These are phyloP conservation scores for Cephus rjabovi DNA, from an alignment of 2,888 invertebrate genomes.

Conservation along the genomic window DNA sequence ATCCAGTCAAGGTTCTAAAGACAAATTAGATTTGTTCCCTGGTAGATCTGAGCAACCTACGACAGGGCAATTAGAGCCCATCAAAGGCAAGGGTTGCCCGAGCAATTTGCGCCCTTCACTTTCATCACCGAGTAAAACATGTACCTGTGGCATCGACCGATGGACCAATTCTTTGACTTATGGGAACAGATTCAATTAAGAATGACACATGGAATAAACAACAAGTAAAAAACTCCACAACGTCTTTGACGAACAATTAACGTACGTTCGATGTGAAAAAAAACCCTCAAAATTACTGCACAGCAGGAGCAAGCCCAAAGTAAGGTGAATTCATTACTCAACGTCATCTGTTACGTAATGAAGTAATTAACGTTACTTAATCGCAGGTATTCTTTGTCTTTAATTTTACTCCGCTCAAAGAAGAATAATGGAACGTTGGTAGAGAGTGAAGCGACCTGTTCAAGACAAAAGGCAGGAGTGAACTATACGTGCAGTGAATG, in stretches of 20 bases:
- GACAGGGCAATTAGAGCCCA: slow-evolving; percentile 4
- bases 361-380: background rate
- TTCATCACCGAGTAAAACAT: background rate
- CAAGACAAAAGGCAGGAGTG: background rate
- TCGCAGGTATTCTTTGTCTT: background rate
- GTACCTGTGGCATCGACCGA: background rate
- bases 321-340: background rate
- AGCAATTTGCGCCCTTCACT: slow-evolving; percentile 4
- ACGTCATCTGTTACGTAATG: background rate
- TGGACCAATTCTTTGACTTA: background rate
- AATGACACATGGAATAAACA: background rate
- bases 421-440: background rate
- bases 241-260: background rate
- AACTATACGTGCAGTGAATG: background rate
- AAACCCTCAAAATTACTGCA: background rate
- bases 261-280: no score
- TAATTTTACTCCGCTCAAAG: background rate
- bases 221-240: background rate
- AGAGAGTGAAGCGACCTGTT: background rate
- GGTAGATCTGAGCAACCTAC: background rate
- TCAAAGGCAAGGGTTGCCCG: slow-evolving; percentile 4
- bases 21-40: slow-evolving; percentile 3
- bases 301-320: background rate
- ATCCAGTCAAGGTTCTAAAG: slow-evolving; percentile 5
- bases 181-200: background rate